Percentiles rank a stretch among this genome's conserved stretches.
Conservation (phyloP, 2,797 vertebrate genomes). For the Chelmon rostratus region DNA sequence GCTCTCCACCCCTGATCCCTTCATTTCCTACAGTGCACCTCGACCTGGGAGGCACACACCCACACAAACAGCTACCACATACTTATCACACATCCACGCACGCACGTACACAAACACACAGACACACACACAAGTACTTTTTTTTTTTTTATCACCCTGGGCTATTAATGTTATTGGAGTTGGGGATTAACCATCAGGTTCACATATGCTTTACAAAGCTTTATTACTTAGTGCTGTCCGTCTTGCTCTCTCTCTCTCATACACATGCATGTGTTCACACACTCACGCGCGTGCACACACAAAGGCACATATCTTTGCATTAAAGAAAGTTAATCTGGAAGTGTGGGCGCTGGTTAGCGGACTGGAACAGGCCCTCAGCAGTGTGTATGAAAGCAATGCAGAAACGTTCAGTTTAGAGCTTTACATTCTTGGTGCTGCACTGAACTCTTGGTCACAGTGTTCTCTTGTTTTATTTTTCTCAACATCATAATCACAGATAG, state of each 20-base stretch:
- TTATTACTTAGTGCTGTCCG: constrained; percentile 69
- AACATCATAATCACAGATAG: neutral
- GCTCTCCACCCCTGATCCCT: constrained; percentile 83
- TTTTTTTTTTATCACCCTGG: constrained; percentile 63
- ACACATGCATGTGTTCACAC: neutral
- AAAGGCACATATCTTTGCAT: constrained; percentile 36
- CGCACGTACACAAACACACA: constrained; percentile 40
- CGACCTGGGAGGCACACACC: constrained; percentile 68
- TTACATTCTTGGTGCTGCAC: constrained; percentile 14
- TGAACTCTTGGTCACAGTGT: neutral
- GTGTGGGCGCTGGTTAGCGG: constrained; percentile 6
- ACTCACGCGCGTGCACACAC: constrained; percentile 13
- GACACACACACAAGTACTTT: constrained; percentile 46
- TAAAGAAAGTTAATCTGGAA: constrained; percentile 45
- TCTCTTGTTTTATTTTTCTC: neutral
- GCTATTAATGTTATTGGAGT: constrained; percentile 84
- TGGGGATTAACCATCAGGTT: constrained; percentile 82
- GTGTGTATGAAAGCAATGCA: neutral
- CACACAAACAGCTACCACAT: constrained; percentile 47
- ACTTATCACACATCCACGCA: constrained; percentile 48
- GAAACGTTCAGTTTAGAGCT: neutral
- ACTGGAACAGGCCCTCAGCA: constrained; percentile 11
- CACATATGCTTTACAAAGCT: constrained; percentile 85
- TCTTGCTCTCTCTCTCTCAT: constrained; percentile 39
- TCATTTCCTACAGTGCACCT: constrained; percentile 88